These are phyloP conservation scores for Cheilosia pagana DNA, from an alignment of 2,888 invertebrate genomes.

Conservation along the genomic window DNA sequence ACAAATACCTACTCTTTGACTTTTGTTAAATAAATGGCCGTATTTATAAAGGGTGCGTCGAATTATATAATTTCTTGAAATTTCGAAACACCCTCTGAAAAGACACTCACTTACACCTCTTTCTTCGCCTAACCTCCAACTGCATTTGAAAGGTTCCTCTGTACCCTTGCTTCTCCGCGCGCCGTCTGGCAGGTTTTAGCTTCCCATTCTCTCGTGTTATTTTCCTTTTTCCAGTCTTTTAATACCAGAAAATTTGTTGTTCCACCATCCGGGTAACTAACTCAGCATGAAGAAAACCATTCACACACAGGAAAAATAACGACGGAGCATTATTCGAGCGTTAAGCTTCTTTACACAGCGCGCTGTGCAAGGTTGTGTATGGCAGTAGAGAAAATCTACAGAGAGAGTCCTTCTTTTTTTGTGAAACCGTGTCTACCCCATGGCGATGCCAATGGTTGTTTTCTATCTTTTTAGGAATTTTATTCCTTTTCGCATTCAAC, in stretches of 20 bases:
- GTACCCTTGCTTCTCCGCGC: neutral
- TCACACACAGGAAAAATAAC: constrained; percentile 65
- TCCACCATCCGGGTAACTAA: constrained; percentile 56
- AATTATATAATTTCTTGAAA: too few relatives aligned
- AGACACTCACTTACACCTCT: neutral
- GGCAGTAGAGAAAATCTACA: constrained; percentile 1
- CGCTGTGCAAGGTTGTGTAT: constrained; percentile 36
- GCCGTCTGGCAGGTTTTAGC: constrained; percentile 8
- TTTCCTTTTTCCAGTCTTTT: constrained; percentile 28
- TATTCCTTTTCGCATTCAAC: constrained; percentile 61
- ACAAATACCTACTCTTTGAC: too few relatives aligned
- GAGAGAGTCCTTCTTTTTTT: constrained; percentile 4
- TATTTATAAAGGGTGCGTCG: too few relatives aligned
- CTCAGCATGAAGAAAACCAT: constrained; percentile 61
- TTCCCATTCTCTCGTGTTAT: too few relatives aligned
- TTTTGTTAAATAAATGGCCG: too few relatives aligned
- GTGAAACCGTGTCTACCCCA: constrained; percentile 36
- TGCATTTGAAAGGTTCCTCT: neutral
- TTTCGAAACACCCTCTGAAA: too few relatives aligned
- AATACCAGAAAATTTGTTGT: constrained; percentile 59
- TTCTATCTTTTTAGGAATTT: constrained; percentile 25
- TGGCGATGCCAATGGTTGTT: constrained; percentile 34
- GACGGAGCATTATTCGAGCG: constrained; percentile 66
- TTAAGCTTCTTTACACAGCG: constrained; percentile 66
- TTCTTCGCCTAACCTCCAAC: neutral